Base-by-base conservation (phyloP, 2,888 invertebrate species). In the Lasioglossum figueresi region DNA sequence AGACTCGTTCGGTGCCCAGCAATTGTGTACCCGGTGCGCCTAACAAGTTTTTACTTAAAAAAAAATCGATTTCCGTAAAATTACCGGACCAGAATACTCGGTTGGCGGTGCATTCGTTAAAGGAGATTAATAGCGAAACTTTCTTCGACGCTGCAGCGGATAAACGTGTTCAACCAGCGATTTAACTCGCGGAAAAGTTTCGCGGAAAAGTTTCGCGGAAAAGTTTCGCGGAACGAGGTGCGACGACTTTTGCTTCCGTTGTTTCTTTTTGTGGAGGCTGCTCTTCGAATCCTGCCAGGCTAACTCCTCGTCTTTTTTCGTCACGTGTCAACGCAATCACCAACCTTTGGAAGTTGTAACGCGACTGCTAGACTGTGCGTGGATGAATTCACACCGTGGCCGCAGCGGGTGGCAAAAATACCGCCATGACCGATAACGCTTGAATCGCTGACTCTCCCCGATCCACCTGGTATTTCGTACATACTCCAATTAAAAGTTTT, bases 401-500 rank as follows among this genome's bases (percentile, higher is more conserved):
- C 59, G 5, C 73, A 59, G 45, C 63, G 79, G 80, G 79, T 79
- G 77, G 66, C 66, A 75, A 77, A 73, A 68, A 80, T 88, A 80
- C 68, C 45, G 66, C 74, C 80, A 78, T 75, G 74, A 16, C 23
- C 63, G 34, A n/a, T 14, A 40, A 31, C 27, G 70, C n/a, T 73
- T n/a, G 27, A 23, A 70, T 40, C n/a, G 34, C 74, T 68, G 34
- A 19, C 27, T 2, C 31, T 14, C 34, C 19, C 19, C 1, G 4
- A 16, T 1, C 71, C 19, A 6, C 31, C 6, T 19, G 80, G 52
- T 76, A 73, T 76, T 73, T 79, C 56, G 77, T 66, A 59, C 78
- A 79, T 56, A 63, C 79, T 77, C 40, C 79, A 86, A 86, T 86
- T 80, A 86, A 89, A 89, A 89, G 76, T 89, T 89, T 88, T 86